Evolutionary conservation across 2,797 vertebrate species (phyloP), one percentile per base, ranked within the genome.

Genomic region (Anolis apletophallus): DNA sequence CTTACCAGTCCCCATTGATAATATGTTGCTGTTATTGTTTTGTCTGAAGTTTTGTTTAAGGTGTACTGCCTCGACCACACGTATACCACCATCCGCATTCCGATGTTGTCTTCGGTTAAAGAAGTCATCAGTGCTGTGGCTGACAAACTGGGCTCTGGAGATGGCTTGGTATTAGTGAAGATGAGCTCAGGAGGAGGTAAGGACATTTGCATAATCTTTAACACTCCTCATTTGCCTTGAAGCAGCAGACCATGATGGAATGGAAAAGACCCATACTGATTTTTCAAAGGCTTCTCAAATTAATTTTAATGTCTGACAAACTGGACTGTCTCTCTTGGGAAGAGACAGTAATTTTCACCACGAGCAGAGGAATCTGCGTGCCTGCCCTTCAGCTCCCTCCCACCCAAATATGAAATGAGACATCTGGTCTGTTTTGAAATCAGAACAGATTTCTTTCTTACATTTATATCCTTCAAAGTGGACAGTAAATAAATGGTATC

Each of bases 131-230:
- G 95, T 0, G 98, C 98, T 0, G 97, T 98, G 86, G 97, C 98
- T 0, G 99, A 99, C 96, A 99, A 99, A 93, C 97, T 99, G 94
- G 98, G 98, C 87, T 99, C 98, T 73, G 97, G 96, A 16, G 98
- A 99, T 94, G 97, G 98, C 90, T 97, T 99, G 92, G 96, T 98
- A 87, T 96, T 99, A 69, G 98, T 99, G 85, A 97, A 96, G 96
- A 98, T 99, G 96, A 99, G 97, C 92, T 99, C 99, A 0, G 97
- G 98, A 86, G 98, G 99, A 98, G 99, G 99, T 99, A 97, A 95
- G 95, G 26, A 92, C 89, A 71, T 88, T 91, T 91, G 29, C 61
- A 88, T 90, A 72, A 87, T 88, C 59, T 77, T 85, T 64, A 90
- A 83, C 23, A 13, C 12, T 84, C 84, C 68, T 91, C 78, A 69